Conservation (phyloP, 1,140 invertebrate genomes). For the Neocloeon triangulifer region DNA sequence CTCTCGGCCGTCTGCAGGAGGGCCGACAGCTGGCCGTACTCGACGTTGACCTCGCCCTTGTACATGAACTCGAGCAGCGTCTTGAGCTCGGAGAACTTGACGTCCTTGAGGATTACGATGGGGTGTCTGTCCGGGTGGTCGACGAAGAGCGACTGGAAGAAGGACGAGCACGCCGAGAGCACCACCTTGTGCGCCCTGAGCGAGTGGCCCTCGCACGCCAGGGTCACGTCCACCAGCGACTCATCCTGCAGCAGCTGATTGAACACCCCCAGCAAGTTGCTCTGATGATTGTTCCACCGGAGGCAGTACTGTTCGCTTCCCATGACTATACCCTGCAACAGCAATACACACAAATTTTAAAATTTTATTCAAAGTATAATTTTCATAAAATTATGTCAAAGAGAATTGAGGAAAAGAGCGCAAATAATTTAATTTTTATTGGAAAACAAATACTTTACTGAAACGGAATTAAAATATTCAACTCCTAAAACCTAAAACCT, state of each 20-base stretch:
- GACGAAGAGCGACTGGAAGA: constrained; percentile 76
- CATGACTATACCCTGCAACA: constrained; percentile 62
- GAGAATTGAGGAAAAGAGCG: too few species aligned
- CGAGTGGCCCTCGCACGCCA: constrained; percentile 81
- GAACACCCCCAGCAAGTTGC: constrained; percentile 82
- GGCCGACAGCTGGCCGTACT: constrained; percentile 73
- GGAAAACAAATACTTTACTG: too few species aligned
- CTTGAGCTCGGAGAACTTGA: constrained; percentile 66
- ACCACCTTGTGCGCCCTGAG: constrained; percentile 90
- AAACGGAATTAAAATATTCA: too few species aligned
- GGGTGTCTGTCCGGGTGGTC: constrained; percentile 76
- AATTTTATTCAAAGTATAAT: neutral
- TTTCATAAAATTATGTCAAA: too few species aligned
- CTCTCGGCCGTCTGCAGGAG: constrained; percentile 83
- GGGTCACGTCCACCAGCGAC: constrained; percentile 83
- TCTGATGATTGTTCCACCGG: constrained; percentile 91
- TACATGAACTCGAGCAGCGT: constrained; percentile 92
- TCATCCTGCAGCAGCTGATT: constrained; percentile 83
- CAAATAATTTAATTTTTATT: too few species aligned
- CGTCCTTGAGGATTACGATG: constrained; percentile 84
- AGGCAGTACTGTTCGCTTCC: constrained; percentile 90
- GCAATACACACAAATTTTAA: constrained; percentile 5
- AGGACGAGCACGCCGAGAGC: constrained; percentile 81
- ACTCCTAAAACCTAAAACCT: too few species aligned
- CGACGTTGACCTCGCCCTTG: constrained; percentile 83